Evolutionary conservation across 2,888 invertebrate genomes (phyloP), one percentile per base, ranked within the genome.

Genomic region (Villa cingulata): DNA sequence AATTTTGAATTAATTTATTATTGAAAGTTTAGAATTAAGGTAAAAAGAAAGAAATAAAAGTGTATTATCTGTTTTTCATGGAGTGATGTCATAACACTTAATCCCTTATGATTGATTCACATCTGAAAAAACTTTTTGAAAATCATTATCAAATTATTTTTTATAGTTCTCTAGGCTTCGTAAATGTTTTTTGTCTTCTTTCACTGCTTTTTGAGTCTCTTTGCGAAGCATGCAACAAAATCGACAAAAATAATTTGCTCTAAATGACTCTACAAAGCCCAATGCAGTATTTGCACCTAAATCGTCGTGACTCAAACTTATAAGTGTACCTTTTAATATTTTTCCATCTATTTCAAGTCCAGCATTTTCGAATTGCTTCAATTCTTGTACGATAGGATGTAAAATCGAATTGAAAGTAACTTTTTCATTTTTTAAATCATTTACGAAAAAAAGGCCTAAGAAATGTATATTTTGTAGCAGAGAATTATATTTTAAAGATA

Each of bases 351-450:
- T 44, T 39, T 48, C 44, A 15, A 44, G 42, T 38, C 47, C 38
- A 37, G 29, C 34, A 23, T 47, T 47, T 47, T 42, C 42, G n/a
- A 47, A 43, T 32, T 29, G 38, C 39, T 43, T 42, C n/a, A 47
- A 39, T 20, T 47, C 47, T 18, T 39, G 29, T 38, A 39, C 45
- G 10, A 10, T 29, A 29, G 29, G 29, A 29, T 29, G 10, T 29
- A 29, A 29, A 29, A 39, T 39, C 15, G 20, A 39, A 19, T 19
- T 39, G n/a, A n/a, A n/a, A n/a, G n/a, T 46, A n/a, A 46, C 41
- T 29, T 41, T 40, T 41, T 41, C 40, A 46, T 46, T 46, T 46
- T 46, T 46, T 41, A 46, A 36, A 36, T 46, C 46, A 41, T 46
- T 46, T 19, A 18, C 29, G 27, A 39, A 45, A 45, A 45, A 45